Conservation (phyloP, 2,888 invertebrate genomes). For the Luffia ferchaultella region DNA sequence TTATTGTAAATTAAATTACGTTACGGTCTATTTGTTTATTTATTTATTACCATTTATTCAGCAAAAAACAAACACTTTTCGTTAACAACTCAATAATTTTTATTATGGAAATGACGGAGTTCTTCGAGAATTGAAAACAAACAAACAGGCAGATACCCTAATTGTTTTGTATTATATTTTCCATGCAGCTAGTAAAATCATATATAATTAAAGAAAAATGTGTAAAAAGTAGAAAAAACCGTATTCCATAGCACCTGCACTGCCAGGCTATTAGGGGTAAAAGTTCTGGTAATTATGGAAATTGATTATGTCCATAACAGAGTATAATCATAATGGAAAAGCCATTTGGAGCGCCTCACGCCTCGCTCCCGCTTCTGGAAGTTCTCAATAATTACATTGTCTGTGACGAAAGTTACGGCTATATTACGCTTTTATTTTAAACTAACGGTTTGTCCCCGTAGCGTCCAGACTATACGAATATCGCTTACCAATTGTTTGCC, state of each 20-base stretch:
- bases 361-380: neutral
- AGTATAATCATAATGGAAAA: conserved; percentile 10
- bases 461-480: no score
- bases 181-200: no score
- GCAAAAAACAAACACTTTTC: no score
- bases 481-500: no score
- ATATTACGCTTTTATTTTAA: neutral
- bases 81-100: no score
- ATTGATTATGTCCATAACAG: conserved; percentile 18
- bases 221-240: neutral
- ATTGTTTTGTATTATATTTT: no score
- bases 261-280: conserved; percentile 12
- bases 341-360: conserved; percentile 7
- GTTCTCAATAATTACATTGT: neutral
- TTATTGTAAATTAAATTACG: no score
- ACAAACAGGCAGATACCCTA: no score
- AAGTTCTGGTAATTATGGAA: conserved; percentile 17
- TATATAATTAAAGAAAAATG: neutral
- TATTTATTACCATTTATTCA: no score
- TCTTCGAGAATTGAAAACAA: no score
- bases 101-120: no score
- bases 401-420: neutral
- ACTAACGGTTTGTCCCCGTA: neutral
- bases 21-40: no score
- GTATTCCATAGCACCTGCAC: neutral